Evolutionary conservation across 2,113 vertebrate genomes (phyloP).

Genomic region (Sakesphorus luctuosus): DNA sequence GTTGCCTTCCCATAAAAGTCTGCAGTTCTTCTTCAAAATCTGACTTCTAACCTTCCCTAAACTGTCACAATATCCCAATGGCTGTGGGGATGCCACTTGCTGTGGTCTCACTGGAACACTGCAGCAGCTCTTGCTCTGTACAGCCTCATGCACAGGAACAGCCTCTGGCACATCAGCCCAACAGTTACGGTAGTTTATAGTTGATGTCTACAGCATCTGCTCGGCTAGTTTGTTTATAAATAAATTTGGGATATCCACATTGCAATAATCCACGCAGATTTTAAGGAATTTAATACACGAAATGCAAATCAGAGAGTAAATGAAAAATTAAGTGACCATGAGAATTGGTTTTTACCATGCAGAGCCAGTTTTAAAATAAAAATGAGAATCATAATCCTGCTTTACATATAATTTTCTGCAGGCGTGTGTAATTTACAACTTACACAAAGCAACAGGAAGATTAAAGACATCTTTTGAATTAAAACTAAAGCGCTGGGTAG

Average conservation of each 20-base stretch:
- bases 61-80: accelerated
- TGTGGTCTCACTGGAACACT: not conserved
- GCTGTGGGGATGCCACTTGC: not conserved
- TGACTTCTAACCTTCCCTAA: not conserved
- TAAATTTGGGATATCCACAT: not conserved
- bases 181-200: not conserved
- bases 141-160: accelerated
- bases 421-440: constrained; percentile 66
- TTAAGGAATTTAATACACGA: not conserved
- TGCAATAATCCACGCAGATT: not conserved
- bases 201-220: not conserved
- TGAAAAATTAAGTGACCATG: constrained; percentile 48
- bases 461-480: constrained; percentile 69
- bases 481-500: constrained; percentile 49
- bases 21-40: not conserved
- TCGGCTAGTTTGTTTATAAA: constrained; percentile 8
- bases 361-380: constrained; percentile 59
- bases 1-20: not conserved
- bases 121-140: not conserved
- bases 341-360: not conserved
- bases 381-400: constrained; percentile 63
- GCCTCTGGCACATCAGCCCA: not conserved
- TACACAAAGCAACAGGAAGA: constrained; percentile 61
- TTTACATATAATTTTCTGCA: constrained; percentile 73
- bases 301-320: constrained; percentile 17